Conservation (phyloP, 2,888 invertebrate species). For the Rhagonycha lutea region DNA sequence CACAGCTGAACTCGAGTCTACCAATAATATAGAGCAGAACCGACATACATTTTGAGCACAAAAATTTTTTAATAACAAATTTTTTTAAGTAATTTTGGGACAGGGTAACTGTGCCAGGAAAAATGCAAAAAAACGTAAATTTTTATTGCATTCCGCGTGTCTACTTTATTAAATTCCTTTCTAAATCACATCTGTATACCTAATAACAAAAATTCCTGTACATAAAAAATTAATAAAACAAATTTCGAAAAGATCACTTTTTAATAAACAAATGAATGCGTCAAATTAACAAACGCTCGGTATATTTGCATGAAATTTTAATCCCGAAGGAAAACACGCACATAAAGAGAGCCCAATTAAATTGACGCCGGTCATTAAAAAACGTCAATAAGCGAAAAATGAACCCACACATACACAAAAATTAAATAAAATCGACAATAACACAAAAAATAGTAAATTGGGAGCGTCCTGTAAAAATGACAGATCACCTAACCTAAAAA, state of each 20-base stretch:
- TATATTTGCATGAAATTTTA: neutral
- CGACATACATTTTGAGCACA: neutral
- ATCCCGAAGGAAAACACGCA: neutral
- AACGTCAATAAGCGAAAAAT: neutral
- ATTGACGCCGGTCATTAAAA: neutral
- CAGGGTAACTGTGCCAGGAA: neutral
- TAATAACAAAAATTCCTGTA: neutral
- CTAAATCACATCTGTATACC: neutral
- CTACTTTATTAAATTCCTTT: neutral
- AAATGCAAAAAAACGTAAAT: neutral
- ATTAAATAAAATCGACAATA: neutral
- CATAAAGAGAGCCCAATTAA: neutral
- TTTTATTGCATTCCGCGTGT: neutral
- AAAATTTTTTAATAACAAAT: neutral
- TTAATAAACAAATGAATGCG: neutral
- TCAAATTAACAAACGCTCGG: neutral
- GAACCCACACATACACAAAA: neutral
- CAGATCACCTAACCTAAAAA: neutral
- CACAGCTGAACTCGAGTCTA: neutral
- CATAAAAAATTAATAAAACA: neutral
- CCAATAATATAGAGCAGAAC: neutral
- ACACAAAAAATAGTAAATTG: neutral
- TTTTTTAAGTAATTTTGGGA: neutral
- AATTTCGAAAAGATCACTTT: neutral
- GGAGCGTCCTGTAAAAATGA: slow-evolving; percentile 3